Percentiles rank a stretch among this genome's conserved stretches.
Conservation (phyloP, 2,888 invertebrate genomes). For the Pristionchus maxplancki region DNA sequence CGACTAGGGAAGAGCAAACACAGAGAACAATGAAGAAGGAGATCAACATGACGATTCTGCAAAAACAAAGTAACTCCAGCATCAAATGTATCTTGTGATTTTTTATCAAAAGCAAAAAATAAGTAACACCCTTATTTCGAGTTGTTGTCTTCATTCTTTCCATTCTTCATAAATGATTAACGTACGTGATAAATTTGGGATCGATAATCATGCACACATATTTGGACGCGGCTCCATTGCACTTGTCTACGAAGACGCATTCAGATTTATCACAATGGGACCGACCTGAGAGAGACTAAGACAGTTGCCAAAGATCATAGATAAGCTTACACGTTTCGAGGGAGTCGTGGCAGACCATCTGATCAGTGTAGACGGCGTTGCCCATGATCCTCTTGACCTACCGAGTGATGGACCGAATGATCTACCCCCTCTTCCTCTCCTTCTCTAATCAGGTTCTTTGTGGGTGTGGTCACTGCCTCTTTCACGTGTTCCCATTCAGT, state of each 20-base stretch:
- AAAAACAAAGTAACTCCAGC: constrained; percentile 41
- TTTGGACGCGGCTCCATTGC: constrained; percentile 63
- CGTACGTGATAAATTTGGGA: constrained; percentile 61
- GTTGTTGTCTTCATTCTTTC: too few relatives aligned
- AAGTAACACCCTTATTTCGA: background rate
- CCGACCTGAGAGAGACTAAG: constrained; percentile 56
- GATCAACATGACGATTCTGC: constrained; percentile 68
- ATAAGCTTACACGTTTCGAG: constrained; percentile 67
- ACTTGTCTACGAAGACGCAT: constrained; percentile 70
- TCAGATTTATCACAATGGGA: constrained; percentile 70
- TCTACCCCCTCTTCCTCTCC: constrained; percentile 1
- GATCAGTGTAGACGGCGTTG: constrained; percentile 69
- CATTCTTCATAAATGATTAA: too few relatives aligned
- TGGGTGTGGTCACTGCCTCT: constrained; percentile 41
- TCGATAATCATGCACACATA: constrained; percentile 70
- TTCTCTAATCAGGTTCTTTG: constrained; percentile 50
- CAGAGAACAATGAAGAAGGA: constrained; percentile 67
- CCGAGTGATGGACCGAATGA: background rate
- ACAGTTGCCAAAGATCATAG: background rate
- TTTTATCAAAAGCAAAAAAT: background rate
- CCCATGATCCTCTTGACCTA: constrained; percentile 61
- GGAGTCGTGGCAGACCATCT: constrained; percentile 70
- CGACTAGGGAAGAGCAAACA: constrained; percentile 68
- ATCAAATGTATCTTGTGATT: background rate
- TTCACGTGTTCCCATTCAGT: constrained; percentile 39